phyloP scores from a whole-genome alignment of 2,113 vertebrate genomes.

The Gavialis gangeticus region DNA sequence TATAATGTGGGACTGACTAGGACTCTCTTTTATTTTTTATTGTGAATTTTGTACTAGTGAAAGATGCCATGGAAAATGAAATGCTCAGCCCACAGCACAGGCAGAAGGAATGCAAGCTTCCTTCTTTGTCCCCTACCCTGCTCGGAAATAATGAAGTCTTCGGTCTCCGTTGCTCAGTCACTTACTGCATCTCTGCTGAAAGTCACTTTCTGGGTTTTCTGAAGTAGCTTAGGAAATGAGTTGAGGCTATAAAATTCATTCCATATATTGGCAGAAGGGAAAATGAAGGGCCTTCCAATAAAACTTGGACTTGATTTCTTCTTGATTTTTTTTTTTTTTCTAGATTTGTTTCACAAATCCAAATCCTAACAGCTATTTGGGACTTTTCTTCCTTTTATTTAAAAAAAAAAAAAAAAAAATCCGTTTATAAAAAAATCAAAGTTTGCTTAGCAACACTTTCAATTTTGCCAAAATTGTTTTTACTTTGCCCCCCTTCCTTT shows the following conservation, averaged over 20 bases:
- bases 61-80: background rate
- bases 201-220: background rate
- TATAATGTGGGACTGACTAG: background rate
- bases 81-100: background rate
- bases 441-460: background rate
- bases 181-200: background rate
- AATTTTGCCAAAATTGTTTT: background rate
- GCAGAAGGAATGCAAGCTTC: background rate
- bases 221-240: background rate
- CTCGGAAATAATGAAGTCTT: background rate
- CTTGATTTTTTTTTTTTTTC: slow-evolving; percentile 19
- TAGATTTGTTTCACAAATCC: background rate
- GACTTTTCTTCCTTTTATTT: background rate
- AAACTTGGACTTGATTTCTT: background rate
- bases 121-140: background rate
- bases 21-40: background rate
- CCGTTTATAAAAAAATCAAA: background rate
- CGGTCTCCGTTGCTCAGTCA: background rate
- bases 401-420: too few relatives aligned
- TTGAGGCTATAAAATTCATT: background rate
- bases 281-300: background rate
- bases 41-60: background rate
- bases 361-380: background rate
- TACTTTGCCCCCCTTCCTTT: background rate
- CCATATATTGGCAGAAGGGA: background rate